These are phyloP conservation scores for Gymnocephalus cernua DNA, from an alignment of 2,113 vertebrate species.

Conservation along the genomic window DNA sequence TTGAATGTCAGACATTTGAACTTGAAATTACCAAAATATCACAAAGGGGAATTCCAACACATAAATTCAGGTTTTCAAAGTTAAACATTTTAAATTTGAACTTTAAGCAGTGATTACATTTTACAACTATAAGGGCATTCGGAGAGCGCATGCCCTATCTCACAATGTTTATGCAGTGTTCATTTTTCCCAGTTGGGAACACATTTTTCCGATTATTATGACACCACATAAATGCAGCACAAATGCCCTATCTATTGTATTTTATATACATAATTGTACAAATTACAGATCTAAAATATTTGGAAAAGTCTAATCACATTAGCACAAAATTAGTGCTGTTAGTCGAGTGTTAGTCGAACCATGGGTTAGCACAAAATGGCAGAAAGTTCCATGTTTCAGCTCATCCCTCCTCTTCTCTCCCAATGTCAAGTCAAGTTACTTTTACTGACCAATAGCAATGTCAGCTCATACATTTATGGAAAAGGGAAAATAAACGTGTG, in stretches of 20 bases:
- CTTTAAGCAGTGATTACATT: not conserved
- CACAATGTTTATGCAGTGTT: too few relatives aligned
- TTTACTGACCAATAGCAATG: not conserved
- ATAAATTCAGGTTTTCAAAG: not conserved
- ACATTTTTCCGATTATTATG: too few relatives aligned
- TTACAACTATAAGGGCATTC: not conserved
- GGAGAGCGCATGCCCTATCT: too few relatives aligned
- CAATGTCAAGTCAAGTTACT: not conserved
- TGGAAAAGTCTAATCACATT: too few relatives aligned
- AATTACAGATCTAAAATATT: too few relatives aligned
- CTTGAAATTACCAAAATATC: not conserved
- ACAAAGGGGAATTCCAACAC: not conserved
- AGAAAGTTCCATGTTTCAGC: not conserved
- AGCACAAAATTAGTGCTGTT: too few relatives aligned
- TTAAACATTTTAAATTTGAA: not conserved
- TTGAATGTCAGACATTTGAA: not conserved
- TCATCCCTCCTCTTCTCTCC: not conserved
- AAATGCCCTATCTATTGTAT: too few relatives aligned
- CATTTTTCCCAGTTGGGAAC: too few relatives aligned
- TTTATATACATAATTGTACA: too few relatives aligned
- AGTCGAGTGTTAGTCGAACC: not conserved
- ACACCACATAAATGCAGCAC: too few relatives aligned
- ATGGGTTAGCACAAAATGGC: not conserved
- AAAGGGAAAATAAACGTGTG: not conserved
- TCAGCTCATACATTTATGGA: too few relatives aligned